Base-by-base conservation (phyloP, 1,140 invertebrate genomes). In the Cotesia chilonis region DNA sequence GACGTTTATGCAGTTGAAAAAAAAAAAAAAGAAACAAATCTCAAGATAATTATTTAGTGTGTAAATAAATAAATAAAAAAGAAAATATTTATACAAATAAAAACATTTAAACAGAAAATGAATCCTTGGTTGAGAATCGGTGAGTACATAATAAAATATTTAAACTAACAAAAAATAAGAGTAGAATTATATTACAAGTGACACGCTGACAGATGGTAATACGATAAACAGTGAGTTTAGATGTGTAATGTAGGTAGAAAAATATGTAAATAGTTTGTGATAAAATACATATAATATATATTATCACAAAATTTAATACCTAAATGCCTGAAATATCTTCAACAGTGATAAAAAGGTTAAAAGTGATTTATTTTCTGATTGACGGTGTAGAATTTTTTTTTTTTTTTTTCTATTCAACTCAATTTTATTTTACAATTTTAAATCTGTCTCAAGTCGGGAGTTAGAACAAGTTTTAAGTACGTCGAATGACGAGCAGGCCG, bases 401-500 rank as follows among this genome's bases (percentile, higher is more conserved):
- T 28, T 28, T 28, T 17, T 12, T 4, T n/a, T 47, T 41, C 52
- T 20, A 41, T 10, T 47, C 2, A 5, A 47, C 41, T 47, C 9
- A 3, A 41, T 41, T 7, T 41, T 41, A 7, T 47, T 47, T 47
- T 47, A 47, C 2, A 9, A 47, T 47, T 7, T 47, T 7, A 47
- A 47, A 47, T 47, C 41, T 47, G 41, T 47, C 41, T 47, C 41
- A 47, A 47, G 41, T 47, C 41, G 41, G 10, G 41, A 9, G 41
- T 47, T 47, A 47, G 41, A 47, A 10, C 41, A 47, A 47, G 41
- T 47, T 47, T 47, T 35, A 61, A 12, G 60, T 12, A 65, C 36
- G 51, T 67, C 61, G 66, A 73, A 68, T 68, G 67, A 70, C 76
- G 75, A 73, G 77, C 80, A 82, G 82, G 79, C 79, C 73, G 77